These are phyloP conservation scores for Chrysomela aeneicollis DNA, from an alignment of 2,888 invertebrate species.

Conservation along the genomic window DNA sequence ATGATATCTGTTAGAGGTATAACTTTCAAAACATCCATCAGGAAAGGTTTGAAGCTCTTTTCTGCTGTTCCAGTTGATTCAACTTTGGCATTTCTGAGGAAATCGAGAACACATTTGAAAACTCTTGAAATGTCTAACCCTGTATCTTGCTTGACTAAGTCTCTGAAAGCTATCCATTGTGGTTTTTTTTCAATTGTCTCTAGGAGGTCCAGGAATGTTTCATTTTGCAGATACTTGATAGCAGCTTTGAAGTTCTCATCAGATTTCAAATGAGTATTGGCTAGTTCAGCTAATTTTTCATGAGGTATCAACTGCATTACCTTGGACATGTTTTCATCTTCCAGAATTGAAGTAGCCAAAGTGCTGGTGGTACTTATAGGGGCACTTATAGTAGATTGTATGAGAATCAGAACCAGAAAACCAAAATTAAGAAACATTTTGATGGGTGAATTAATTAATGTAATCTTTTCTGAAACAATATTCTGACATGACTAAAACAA, in stretches of 20 bases:
- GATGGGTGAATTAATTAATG: neutral
- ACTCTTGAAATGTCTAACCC: neutral
- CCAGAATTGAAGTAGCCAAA: neutral
- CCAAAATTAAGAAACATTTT: neutral
- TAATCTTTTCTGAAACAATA: neutral
- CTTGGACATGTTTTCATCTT: neutral
- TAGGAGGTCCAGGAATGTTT: neutral
- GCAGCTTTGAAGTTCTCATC: constrained; percentile 1
- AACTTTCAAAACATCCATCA: neutral
- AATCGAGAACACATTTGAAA: neutral
- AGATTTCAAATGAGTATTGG: neutral
- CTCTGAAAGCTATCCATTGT: neutral
- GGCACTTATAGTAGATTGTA: neutral
- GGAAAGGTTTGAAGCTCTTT: neutral
- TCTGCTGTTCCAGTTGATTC: neutral
- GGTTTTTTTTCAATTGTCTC: neutral
- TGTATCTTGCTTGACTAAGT: neutral
- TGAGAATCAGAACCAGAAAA: neutral
- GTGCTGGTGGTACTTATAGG: neutral
- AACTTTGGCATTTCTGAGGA: neutral
- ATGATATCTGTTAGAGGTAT: neutral
- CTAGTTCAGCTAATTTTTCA: neutral
- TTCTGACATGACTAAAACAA: constrained; percentile 10
- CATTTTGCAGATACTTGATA: neutral
- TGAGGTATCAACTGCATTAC: neutral